These are phyloP conservation scores for Glandiceps talaboti DNA, from an alignment of 53 echinoderm and acorn worm genomes.

Conservation along the genomic window DNA sequence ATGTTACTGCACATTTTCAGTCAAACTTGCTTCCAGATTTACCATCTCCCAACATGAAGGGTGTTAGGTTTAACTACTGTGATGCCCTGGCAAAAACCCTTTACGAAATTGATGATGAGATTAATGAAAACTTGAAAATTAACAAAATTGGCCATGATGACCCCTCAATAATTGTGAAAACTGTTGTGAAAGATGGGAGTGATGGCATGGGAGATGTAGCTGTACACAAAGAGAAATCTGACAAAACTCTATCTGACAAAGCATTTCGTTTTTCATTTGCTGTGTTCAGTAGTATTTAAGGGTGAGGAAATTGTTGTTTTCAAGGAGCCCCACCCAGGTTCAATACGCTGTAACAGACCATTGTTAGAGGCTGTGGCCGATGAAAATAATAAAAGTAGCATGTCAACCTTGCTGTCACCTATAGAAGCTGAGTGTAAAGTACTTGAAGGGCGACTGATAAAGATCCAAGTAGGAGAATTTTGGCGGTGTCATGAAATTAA, in stretches of 20 bases:
- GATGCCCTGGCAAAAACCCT: constrained; percentile 33
- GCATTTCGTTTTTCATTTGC: constrained; percentile 38
- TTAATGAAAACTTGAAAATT: constrained; percentile 3
- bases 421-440: constrained; percentile 17
- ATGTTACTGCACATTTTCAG: constrained; percentile 5
- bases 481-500: neutral
- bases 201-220: constrained; percentile 26
- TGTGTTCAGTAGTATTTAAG: constrained; percentile 9
- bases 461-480: neutral
- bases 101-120: constrained; percentile 26
- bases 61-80: constrained; percentile 18
- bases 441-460: neutral
- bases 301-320: constrained; percentile 7
- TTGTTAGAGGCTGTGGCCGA: constrained; percentile 26
- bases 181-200: constrained; percentile 28
- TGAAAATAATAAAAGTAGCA: constrained; percentile 16
- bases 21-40: constrained; percentile 12
- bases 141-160: constrained; percentile 10
- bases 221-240: constrained; percentile 6
- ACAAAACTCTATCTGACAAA: constrained; percentile 25
- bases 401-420: constrained; percentile 6
- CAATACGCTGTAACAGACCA: constrained; percentile 9
- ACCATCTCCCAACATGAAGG: constrained; percentile 26
- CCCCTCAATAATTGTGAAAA: neutral
- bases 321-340: constrained; percentile 17